phyloP scores from a whole-genome alignment of 2,113 vertebrate genomes.

The Cyanocitta stelleri region DNA sequence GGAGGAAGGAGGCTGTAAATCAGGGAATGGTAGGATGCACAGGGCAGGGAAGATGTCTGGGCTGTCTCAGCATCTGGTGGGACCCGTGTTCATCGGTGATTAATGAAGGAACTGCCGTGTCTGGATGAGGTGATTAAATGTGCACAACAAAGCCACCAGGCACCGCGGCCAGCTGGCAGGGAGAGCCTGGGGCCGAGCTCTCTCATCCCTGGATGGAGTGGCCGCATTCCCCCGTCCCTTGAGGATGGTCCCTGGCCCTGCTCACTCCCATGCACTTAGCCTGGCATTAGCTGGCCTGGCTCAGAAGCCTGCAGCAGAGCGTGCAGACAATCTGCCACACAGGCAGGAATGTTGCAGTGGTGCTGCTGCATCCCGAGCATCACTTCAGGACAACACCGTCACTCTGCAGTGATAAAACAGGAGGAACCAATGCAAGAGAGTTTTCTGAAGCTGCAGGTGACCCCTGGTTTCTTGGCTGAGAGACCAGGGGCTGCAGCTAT shows the following conservation, averaged over 20 bases:
- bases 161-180: not conserved
- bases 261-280: not conserved
- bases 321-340: not conserved
- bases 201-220: not conserved
- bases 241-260: not conserved
- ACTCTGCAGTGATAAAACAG: not conserved
- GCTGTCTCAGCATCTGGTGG: not conserved
- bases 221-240: accelerated
- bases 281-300: not conserved
- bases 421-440: not conserved
- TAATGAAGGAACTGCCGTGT: not conserved
- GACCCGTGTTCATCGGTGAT: accelerated
- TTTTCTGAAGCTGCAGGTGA: not conserved
- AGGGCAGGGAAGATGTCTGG: not conserved
- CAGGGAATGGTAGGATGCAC: not conserved
- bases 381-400: accelerated
- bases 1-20: not conserved
- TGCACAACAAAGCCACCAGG: not conserved
- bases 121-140: not conserved
- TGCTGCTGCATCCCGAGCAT: not conserved
- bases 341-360: accelerated
- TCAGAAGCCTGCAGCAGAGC: accelerated
- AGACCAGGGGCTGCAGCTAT: not conserved
- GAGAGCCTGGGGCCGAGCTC: not conserved
- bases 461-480: not conserved